Percentiles rank a stretch among this genome's conserved stretches.
These are phyloP conservation scores for Panzeria rudis DNA, from an alignment of 2,888 invertebrate species.

Conservation along the genomic window DNA sequence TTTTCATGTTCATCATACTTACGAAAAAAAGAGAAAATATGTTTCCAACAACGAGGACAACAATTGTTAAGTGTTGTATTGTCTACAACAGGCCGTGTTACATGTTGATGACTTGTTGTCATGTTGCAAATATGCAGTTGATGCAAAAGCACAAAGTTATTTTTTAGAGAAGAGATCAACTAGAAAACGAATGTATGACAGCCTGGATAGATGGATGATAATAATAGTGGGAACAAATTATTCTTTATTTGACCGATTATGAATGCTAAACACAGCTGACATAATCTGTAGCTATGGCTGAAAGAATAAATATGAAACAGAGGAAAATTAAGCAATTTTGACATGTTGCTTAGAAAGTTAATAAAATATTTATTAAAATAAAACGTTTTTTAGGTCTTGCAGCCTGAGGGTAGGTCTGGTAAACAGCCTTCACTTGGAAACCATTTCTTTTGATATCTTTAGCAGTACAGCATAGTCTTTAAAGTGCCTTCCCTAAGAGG, in stretches of 20 bases:
- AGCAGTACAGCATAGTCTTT: no score
- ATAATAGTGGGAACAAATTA: slow-evolving; percentile 46
- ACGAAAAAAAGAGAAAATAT: slow-evolving; percentile 34
- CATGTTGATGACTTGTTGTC: slow-evolving; percentile 66
- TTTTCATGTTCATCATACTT: slow-evolving; percentile 27
- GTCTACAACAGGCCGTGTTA: slow-evolving; percentile 46
- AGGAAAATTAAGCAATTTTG: slow-evolving; percentile 21
- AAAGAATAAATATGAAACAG: background rate
- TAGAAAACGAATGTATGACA: background rate
- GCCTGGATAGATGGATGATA: slow-evolving; percentile 7
- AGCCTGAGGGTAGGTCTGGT: no score
- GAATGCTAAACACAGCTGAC: slow-evolving; percentile 26
- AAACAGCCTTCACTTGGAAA: no score
- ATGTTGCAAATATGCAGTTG: slow-evolving; percentile 52
- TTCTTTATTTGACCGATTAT: slow-evolving; percentile 6
- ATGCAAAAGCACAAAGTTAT: slow-evolving; percentile 17
- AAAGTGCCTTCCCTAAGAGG: no score
- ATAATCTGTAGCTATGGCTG: slow-evolving; percentile 13
- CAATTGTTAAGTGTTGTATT: slow-evolving; percentile 25
- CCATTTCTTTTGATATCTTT: no score
- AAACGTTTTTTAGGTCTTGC: no score
- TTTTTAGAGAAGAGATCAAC: background rate
- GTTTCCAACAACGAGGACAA: slow-evolving; percentile 26
- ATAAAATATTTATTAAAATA: background rate
- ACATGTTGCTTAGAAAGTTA: slow-evolving; percentile 20